Evolutionary conservation across 2,888 invertebrate genomes (phyloP), one percentile per base, ranked within the genome.

Genomic region (Liodrosophila aerea): DNA sequence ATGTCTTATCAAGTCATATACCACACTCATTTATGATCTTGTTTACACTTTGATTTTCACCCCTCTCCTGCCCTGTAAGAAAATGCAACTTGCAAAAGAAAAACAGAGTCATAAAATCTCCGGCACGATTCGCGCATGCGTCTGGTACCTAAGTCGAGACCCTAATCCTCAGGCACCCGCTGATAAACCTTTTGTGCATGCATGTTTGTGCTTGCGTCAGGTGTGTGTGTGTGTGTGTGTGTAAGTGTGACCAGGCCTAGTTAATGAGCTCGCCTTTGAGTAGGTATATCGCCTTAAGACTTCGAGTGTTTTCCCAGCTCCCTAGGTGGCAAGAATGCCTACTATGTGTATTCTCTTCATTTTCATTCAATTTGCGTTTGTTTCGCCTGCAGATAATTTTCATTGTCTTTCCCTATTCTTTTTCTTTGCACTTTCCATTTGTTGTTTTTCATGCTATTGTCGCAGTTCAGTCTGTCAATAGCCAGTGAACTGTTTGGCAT

Each of bases 341-440:
- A 61, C 65, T 57, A 40, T 73, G 68, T 73, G 5, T 22, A 4
- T 22, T 22, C 22, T 22, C 2, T 76, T 62, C 54, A 2, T 7
- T 16, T 74, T 76, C 81, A 73, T 80, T 78, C 78, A 76, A 83
- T 80, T 57, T 44, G 63, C 69, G 73, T 78, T 78, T 69, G 78
- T 71, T 56, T 54, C 63, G 54, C 71, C 56, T 52, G 64, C 64
- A 65, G 66, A 63, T 73, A 54, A 64, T 73, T 70, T 73, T 58
- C 43, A 12, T 30, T 22, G 22, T 22, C 2, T 22, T 22, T 37
- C 37, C 36, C 16, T 29, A 39, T 36, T 13, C 12, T 50, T 8
- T 46, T 33, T 50, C 2, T 31, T n/a, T 27, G 27, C 50, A 52
- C 36, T n/a, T 36, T 54, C n/a, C n/a, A n/a, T n/a, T n/a, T 29